Conservation (phyloP, 2,113 vertebrate species). For the Fregata magnificens region DNA sequence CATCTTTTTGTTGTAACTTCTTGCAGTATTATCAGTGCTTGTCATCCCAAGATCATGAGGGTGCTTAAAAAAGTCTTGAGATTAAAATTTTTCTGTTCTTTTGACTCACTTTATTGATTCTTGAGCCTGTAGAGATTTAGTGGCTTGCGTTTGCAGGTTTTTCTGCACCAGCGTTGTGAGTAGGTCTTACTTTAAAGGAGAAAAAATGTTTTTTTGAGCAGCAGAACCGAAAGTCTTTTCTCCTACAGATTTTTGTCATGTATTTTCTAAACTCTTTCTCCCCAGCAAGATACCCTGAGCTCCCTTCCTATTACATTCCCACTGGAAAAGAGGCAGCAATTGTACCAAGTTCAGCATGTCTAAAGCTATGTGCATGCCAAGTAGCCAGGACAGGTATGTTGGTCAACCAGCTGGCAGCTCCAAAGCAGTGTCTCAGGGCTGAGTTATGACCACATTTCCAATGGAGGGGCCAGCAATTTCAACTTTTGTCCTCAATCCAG, state of each 20-base stretch:
- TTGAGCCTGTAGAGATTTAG: neutral
- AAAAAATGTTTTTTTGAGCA: neutral
- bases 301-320: neutral
- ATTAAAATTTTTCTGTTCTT: neutral
- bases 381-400: neutral
- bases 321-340: neutral
- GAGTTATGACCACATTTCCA: neutral
- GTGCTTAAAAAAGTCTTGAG: neutral
- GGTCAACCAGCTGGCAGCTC: neutral
- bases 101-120: constrained; percentile 14
- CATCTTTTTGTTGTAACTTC: neutral
- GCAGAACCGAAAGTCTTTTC: neutral
- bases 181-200: neutral
- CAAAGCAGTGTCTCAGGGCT: neutral
- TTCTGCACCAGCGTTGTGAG: neutral
- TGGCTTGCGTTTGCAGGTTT: neutral
- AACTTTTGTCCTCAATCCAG: neutral
- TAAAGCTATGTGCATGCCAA: neutral
- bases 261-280: neutral
- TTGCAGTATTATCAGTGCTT: neutral
- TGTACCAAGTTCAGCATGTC: neutral
- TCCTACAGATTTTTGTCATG: neutral
- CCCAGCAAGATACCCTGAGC: neutral
- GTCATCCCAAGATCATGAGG: neutral
- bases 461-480: neutral